phyloP scores from a whole-genome alignment of 1,140 invertebrate species.

The Drosophila sp. region DNA sequence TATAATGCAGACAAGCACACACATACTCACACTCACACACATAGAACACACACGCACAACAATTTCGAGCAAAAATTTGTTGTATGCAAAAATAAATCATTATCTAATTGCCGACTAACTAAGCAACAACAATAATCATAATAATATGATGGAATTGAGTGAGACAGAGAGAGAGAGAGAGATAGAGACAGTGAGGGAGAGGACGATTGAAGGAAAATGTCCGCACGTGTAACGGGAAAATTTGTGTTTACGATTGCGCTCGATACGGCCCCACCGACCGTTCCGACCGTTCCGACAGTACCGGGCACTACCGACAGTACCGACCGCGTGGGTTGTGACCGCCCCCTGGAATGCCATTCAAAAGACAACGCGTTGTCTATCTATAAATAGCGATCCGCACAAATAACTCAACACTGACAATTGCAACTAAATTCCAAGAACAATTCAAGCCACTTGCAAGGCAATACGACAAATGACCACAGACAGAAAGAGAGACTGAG shows the following conservation, averaged over 20 bases:
- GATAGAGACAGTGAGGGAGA: not conserved
- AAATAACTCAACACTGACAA: slow-evolving; percentile 55
- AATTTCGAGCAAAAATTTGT: slow-evolving; percentile 11
- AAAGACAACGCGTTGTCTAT: slow-evolving; percentile 48
- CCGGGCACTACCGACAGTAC: not conserved
- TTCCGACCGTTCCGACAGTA: not conserved
- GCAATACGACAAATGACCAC: not conserved
- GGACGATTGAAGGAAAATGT: slow-evolving; percentile 58
- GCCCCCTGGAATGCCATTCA: slow-evolving; percentile 67
- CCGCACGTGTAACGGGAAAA: slow-evolving; percentile 69
- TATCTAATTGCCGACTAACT: slow-evolving; percentile 70
- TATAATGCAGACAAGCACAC: slow-evolving; percentile 27
- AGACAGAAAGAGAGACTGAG: not conserved
- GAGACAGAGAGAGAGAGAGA: not conserved
- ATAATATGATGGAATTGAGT: not conserved
- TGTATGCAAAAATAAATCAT: slow-evolving; percentile 79
- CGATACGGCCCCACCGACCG: slow-evolving; percentile 15
- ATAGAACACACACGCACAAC: slow-evolving; percentile 33
- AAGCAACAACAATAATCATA: slow-evolving; percentile 27
- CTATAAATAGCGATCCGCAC: slow-evolving; percentile 67
- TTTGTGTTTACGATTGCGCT: slow-evolving; percentile 70
- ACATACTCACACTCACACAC: slow-evolving; percentile 31
- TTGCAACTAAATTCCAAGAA: slow-evolving; percentile 64
- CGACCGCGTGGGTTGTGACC: slow-evolving; percentile 25
- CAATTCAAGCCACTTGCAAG: slow-evolving; percentile 44